Percentiles rank a stretch among this genome's conserved stretches.
Conservation (phyloP, 2,797 vertebrate genomes). For the Heliangelus exortis region DNA sequence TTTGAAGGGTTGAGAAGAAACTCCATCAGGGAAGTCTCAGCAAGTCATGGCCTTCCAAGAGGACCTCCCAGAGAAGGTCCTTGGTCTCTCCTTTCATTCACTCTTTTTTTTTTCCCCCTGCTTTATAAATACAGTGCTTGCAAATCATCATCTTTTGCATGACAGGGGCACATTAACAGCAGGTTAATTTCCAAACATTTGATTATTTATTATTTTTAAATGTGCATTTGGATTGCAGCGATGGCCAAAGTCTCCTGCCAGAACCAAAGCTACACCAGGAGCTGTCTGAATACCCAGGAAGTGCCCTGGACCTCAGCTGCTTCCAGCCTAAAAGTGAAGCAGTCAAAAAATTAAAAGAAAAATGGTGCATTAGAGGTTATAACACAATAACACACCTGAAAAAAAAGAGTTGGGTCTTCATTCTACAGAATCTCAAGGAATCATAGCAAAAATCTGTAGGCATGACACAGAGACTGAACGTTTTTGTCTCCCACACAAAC, state of each 20-base stretch:
- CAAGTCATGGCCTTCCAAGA: accelerated
- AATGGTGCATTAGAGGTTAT: neutral
- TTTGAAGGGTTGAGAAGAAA: neutral
- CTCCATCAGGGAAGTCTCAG: neutral
- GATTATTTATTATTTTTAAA: neutral
- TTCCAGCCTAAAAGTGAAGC: neutral
- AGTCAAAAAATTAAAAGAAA: neutral
- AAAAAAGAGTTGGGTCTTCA: neutral
- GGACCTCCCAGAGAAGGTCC: neutral
- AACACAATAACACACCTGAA: neutral
- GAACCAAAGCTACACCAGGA: neutral
- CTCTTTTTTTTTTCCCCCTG: neutral
- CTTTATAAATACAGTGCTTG: neutral
- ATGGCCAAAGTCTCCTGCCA: neutral
- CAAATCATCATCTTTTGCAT: neutral
- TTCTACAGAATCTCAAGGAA: neutral
- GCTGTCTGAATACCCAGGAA: neutral
- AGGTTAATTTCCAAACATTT: neutral
- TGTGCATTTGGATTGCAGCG: neutral
- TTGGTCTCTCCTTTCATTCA: neutral
- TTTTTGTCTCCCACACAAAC: neutral
- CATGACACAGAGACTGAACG: neutral
- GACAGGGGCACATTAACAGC: neutral
- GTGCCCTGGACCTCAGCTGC: neutral
- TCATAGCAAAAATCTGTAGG: neutral